Evolutionary conservation across 2,797 vertebrate species (phyloP).

Genomic region (Rhabdophis nuchalis): DNA sequence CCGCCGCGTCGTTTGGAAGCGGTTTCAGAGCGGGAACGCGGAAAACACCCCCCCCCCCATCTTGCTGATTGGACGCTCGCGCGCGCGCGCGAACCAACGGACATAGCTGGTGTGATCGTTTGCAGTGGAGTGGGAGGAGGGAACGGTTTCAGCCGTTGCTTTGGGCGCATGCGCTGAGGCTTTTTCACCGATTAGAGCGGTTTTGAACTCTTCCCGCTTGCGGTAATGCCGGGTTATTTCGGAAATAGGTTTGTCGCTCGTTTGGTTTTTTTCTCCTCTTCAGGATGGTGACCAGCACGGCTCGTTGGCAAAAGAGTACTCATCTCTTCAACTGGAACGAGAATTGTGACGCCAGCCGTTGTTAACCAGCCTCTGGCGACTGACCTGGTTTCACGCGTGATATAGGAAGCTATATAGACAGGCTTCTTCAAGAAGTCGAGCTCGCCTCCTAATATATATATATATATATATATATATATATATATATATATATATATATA

Average conservation of each 20-base stretch:
- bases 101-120: background rate
- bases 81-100: background rate
- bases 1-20: background rate
- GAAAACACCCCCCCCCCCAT: background rate
- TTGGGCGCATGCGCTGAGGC: background rate
- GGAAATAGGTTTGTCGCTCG: background rate
- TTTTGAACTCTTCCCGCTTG: background rate
- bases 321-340: too few species aligned
- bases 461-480: too few species aligned
- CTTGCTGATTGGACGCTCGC: background rate
- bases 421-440: too few species aligned
- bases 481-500: too few species aligned
- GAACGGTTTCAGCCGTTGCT: background rate
- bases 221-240: background rate
- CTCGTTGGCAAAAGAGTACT: too few species aligned
- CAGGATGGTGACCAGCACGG: background rate
- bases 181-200: background rate
- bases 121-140: too few species aligned
- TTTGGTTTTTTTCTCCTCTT: background rate
- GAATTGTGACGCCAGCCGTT: background rate
- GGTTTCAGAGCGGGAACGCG: background rate
- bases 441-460: too few species aligned
- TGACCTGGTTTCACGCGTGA: too few species aligned
- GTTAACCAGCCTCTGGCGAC: too few species aligned
- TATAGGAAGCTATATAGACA: too few species aligned